Percentiles rank a stretch among this genome's conserved stretches.
phyloP scores from a whole-genome alignment of 2,888 invertebrate species.

The Malachius bipustulatus region DNA sequence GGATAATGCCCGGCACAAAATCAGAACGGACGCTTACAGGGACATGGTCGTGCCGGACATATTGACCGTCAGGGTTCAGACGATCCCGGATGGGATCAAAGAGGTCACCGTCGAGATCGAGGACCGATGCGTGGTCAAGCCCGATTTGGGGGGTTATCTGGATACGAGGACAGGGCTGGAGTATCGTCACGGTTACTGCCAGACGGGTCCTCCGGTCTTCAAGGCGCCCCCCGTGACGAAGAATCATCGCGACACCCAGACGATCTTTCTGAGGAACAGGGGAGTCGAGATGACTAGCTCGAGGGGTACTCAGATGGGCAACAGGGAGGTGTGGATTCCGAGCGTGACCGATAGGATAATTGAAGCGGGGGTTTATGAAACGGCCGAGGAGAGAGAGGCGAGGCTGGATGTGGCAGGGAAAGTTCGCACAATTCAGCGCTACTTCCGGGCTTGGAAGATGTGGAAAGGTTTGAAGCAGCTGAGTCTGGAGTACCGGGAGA shows the following conservation, averaged over 20 bases:
- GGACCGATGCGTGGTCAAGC: conserved; percentile 52
- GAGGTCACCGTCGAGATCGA: conserved; percentile 47
- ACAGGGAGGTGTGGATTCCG: conserved; percentile 46
- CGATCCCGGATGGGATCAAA: conserved; percentile 35
- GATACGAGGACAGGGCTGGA: conserved; percentile 56
- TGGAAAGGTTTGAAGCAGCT: conserved; percentile 39
- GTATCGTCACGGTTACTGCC: conserved; percentile 73
- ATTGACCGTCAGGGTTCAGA: conserved; percentile 41
- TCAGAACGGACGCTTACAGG: conserved; percentile 30
- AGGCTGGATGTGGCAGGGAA: conserved; percentile 40
- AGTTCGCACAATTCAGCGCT: conserved; percentile 51
- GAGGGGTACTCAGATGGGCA: conserved; percentile 51
- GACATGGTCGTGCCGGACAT: conserved; percentile 40
- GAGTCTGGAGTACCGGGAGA: conserved; percentile 40
- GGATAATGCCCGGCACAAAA: no score
- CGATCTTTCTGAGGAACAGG: conserved; percentile 41
- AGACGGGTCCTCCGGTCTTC: conserved; percentile 56
- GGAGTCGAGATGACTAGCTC: conserved; percentile 44
- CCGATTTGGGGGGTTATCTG: conserved; percentile 70
- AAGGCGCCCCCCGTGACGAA: conserved; percentile 42
- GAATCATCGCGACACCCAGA: conserved; percentile 55
- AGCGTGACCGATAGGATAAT: conserved; percentile 50
- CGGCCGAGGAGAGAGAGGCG: conserved; percentile 47
- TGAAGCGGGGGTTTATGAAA: conserved; percentile 50
- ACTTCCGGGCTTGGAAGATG: conserved; percentile 48